These are phyloP conservation scores for Harlomillsia oculata DNA, from an alignment of 1,140 invertebrate species.

Conservation along the genomic window DNA sequence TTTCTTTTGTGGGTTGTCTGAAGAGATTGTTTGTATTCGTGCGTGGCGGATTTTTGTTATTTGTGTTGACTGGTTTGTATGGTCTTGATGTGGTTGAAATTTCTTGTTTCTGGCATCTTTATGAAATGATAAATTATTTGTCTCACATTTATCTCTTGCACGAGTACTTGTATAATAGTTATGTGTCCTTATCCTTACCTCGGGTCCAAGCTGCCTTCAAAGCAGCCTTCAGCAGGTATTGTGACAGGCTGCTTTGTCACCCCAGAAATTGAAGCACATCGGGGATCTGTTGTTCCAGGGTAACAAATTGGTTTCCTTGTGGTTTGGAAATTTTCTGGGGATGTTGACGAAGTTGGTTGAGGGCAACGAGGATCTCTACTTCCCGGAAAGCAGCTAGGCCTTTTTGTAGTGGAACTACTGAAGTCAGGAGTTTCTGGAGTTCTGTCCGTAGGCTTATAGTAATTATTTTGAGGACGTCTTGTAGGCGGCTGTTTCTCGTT, in stretches of 20 bases:
- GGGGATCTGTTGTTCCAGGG: conserved; percentile 41
- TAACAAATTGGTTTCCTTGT: conserved; percentile 37
- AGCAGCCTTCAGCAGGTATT: conserved; percentile 37
- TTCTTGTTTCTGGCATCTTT: conserved; percentile 1
- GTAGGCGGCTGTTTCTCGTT: too few relatives aligned
- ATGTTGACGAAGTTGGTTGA: conserved; percentile 22
- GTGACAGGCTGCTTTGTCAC: conserved; percentile 37
- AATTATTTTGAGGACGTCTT: too few relatives aligned
- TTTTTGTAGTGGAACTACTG: conserved; percentile 38
- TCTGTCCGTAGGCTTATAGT: too few relatives aligned
- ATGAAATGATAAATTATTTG: conserved; percentile 12
- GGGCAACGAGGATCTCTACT: conserved; percentile 36
- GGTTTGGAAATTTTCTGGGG: conserved; percentile 19
- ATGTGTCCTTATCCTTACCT: too few relatives aligned
- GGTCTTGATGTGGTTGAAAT: too few relatives aligned
- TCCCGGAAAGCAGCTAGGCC: conserved; percentile 37
- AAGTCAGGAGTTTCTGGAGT: conserved; percentile 40
- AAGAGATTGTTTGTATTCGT: not conserved
- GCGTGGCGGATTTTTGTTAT: not conserved
- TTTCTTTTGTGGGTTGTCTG: not conserved
- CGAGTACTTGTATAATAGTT: too few relatives aligned
- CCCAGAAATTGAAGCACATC: conserved; percentile 39
- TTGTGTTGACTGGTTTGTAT: too few relatives aligned
- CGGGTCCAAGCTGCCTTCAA: conserved; percentile 41
- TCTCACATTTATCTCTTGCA: conserved; percentile 30